Evolutionary conservation across 2,888 invertebrate species (phyloP), one percentile per base, ranked within the genome.

Genomic region (Temnothorax rugatulus): DNA sequence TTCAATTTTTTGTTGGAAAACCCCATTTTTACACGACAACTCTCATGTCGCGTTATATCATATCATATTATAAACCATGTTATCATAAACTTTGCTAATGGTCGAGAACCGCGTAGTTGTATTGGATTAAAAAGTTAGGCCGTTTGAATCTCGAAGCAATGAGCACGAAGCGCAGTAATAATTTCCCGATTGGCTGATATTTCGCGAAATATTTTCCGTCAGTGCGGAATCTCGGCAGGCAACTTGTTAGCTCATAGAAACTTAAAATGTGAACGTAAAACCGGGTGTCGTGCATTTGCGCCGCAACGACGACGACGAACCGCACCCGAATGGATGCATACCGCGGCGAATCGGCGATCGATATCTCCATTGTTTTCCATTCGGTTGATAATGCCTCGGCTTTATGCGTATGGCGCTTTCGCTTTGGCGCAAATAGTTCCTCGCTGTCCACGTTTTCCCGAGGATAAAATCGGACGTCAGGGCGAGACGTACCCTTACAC

Each of bases 311-410:
- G 38, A n/a, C 52, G 29, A 59, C 3, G 73, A 54, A 38, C 61
- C 77, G 61, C 29, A 63, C 66, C 71, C 63, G 85, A 84, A 82
- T 82, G 83, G 75, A 50, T 21, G 57, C 47, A 90, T 84, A 79
- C 79, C 82, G 13, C 25, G 82, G 84, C 83, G 87, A 91, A 90
- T 88, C 83, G 84, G 34, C 88, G 91, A 90, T 90, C 90, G 82
- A 90, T 90, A 90, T 86, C 90, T 84, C 91, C 85, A 90, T 90
- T 90, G 90, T 90, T 90, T 90, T 89, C 90, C 84, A 86, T 91
- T 88, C 85, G 73, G 85, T 85, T 85, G 88, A 90, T 89, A 90
- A 90, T 89, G 69, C 83, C 38, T 57, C 69, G 63, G 84, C 82
- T 84, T 75, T 85, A 52, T 68, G 64, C 54, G 71, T 47, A 77